A percentile compares a stretch with the other conserved stretches of the same genome.
Evolutionary conservation across 2,797 vertebrate genomes (phyloP).

Genomic region (Semaprochilodus insignis): DNA sequence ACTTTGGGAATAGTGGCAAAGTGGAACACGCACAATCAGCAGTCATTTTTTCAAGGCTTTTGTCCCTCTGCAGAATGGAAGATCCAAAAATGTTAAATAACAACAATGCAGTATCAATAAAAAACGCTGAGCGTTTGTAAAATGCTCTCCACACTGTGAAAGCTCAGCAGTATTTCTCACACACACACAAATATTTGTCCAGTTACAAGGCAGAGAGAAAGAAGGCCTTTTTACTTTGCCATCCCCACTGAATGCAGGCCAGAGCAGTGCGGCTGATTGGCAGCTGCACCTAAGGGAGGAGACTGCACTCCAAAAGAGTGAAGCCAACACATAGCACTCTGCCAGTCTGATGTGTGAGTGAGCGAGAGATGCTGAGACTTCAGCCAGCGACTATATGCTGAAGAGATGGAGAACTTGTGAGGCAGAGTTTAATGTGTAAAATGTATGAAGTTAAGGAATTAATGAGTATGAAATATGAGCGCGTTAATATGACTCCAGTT

Average conservation of each 20-base stretch:
- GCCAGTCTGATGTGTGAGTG: not conserved
- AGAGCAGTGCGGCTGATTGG: conserved; percentile 13
- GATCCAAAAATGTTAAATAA: not conserved
- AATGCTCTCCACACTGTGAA: not conserved
- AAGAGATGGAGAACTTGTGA: too few species aligned
- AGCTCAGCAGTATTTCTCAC: conserved; percentile 13
- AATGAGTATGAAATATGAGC: not conserved
- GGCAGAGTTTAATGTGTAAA: not conserved
- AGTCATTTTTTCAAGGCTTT: not conserved
- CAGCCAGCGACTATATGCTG: too few species aligned
- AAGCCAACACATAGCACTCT: not conserved
- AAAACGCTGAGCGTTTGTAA: not conserved
- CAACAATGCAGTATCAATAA: not conserved
- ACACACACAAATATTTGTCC: not conserved
- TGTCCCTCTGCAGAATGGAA: not conserved
- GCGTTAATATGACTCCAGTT: too few species aligned
- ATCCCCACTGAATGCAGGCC: not conserved
- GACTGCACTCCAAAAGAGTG: not conserved
- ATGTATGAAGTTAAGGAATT: not conserved
- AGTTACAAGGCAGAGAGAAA: not conserved
- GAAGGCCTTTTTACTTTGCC: conserved; percentile 25
- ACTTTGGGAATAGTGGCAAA: too few species aligned
- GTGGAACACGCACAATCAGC: not conserved
- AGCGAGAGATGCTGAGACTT: too few species aligned
- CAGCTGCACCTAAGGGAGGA: not conserved